These are phyloP conservation scores for Brachyptera putata DNA, from an alignment of 2,888 invertebrate species.

Conservation along the genomic window DNA sequence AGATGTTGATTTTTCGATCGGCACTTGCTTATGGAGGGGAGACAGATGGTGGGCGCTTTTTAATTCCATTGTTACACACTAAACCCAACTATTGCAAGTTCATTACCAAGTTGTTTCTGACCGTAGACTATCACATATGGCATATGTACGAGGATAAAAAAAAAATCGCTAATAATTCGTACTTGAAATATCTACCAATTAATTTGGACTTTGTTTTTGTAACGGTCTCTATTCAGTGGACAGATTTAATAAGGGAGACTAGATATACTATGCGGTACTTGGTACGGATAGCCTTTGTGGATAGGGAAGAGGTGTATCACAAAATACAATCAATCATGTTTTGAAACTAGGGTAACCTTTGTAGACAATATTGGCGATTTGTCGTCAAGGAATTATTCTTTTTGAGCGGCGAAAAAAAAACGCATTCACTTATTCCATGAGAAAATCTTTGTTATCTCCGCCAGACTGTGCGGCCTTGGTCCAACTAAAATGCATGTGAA, in stretches of 20 bases:
- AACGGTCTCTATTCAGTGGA: not conserved
- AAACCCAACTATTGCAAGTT: not conserved
- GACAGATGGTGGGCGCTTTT: conserved; percentile 8
- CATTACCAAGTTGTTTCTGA: not conserved
- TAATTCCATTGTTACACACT: not conserved
- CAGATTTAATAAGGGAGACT: not conserved
- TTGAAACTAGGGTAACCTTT: not conserved
- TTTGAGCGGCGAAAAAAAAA: not conserved
- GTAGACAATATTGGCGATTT: conserved; percentile 3
- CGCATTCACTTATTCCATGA: not conserved
- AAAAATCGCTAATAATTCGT: too few species aligned
- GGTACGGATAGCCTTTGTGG: conserved; percentile 7
- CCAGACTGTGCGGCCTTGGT: conserved; percentile 2
- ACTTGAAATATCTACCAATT: too few species aligned
- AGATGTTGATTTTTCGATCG: conserved; percentile 9
- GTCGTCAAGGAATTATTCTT: not conserved
- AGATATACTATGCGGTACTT: conserved; percentile 4
- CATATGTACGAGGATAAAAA: conserved; percentile 7
- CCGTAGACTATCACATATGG: conserved; percentile 3
- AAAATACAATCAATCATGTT: conserved; percentile 7
- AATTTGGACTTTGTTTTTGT: conserved; percentile 4
- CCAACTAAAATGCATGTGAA: not conserved
- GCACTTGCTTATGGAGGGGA: not conserved
- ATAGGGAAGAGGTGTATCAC: too few species aligned
- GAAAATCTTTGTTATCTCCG: conserved; percentile 1